These are phyloP conservation scores for Acanthosepion esculentum DNA, from an alignment of 2,888 invertebrate species.

Conservation along the genomic window DNA sequence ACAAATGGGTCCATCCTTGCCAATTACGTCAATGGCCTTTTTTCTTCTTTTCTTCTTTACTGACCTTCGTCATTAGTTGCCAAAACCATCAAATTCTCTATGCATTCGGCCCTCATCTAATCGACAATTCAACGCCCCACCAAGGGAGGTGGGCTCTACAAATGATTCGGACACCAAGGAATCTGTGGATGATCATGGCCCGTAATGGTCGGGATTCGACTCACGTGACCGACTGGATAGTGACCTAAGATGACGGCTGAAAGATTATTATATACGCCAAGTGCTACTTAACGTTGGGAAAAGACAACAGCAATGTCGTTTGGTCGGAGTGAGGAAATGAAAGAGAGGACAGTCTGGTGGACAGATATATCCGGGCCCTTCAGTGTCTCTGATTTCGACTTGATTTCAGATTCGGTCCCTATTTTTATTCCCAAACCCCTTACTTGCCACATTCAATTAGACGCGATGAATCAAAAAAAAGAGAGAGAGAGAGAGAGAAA, in stretches of 20 bases:
- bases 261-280: slow-evolving; percentile 4
- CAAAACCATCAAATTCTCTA: not conserved
- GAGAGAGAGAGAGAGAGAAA: not conserved
- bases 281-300: slow-evolving; percentile 6
- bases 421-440: not conserved
- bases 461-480: not conserved
- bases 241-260: not conserved
- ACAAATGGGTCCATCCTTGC: not conserved
- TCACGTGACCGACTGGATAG: not conserved
- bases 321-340: not conserved
- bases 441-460: not conserved
- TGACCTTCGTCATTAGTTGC: not conserved
- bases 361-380: not conserved
- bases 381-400: not conserved
- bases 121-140: not conserved
- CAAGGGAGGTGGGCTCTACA: not conserved
- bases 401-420: not conserved
- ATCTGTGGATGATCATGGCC: not conserved
- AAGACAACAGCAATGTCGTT: slow-evolving; percentile 3
- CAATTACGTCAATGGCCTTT: not conserved
- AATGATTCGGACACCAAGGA: not conserved
- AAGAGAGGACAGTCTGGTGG: not conserved
- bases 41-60: not conserved
- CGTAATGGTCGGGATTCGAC: not conserved
- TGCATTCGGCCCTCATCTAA: not conserved